A percentile compares a stretch with the other conserved stretches of the same genome.
Conservation (phyloP, 1,140 invertebrate genomes). For the Drosophila azteca region DNA sequence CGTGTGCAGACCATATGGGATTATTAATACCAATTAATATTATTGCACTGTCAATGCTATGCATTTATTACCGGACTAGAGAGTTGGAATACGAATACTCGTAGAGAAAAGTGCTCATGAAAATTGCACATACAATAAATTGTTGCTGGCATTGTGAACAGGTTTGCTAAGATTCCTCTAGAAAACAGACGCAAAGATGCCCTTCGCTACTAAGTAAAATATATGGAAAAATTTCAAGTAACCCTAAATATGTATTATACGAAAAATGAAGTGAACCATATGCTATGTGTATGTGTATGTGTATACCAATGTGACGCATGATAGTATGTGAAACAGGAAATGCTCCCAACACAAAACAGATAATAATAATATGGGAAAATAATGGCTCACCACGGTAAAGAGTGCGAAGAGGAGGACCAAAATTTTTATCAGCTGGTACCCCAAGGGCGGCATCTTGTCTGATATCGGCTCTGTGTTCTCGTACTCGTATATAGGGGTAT, state of each 20-base stretch:
- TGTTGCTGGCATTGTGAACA: constrained; percentile 34
- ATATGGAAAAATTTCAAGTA: constrained; percentile 4
- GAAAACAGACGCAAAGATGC: constrained; percentile 26
- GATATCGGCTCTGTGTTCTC: neutral
- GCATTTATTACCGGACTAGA: constrained; percentile 30
- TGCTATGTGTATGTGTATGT: too few relatives aligned
- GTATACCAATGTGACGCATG: too few relatives aligned
- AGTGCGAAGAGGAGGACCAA: constrained; percentile 60
- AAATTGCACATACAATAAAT: constrained; percentile 36
- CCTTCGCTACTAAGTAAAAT: constrained; percentile 15
- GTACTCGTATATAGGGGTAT: constrained; percentile 10
- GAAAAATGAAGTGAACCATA: neutral
- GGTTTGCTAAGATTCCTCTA: constrained; percentile 22
- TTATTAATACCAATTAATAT: constrained; percentile 38
- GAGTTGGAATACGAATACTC: too few relatives aligned
- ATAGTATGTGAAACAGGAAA: constrained; percentile 2
- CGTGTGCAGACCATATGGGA: constrained; percentile 41
- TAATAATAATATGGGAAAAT: neutral
- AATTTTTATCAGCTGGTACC: constrained; percentile 62
- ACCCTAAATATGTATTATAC: neutral
- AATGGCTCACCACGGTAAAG: constrained; percentile 59
- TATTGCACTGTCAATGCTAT: constrained; percentile 33
- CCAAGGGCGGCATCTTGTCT: constrained; percentile 58
- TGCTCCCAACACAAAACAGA: constrained; percentile 1
- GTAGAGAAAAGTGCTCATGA: constrained; percentile 6